phyloP scores from a whole-genome alignment of 2,113 vertebrate genomes.

The Otus sunia region DNA sequence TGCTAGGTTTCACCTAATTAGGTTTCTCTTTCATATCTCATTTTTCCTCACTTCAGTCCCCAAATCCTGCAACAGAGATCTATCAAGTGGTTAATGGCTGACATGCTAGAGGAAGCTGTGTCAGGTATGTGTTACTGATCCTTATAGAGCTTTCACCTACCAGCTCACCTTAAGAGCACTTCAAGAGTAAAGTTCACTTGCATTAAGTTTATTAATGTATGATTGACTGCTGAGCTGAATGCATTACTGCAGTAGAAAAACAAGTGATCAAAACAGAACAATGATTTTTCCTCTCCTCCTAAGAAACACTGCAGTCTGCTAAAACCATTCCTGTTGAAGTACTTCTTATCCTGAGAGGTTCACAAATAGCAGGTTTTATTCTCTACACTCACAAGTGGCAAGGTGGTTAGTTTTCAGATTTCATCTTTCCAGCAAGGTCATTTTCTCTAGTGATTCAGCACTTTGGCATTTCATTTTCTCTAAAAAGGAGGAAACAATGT shows the following conservation, averaged over 20 bases:
- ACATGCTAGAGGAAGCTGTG: fast-evolving
- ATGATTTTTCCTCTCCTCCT: neutral
- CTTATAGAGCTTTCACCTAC: neutral
- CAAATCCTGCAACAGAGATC: neutral
- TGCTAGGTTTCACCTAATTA: neutral
- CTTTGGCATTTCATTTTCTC: neutral
- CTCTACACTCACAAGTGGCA: neutral
- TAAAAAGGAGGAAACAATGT: neutral
- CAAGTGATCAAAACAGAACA: neutral
- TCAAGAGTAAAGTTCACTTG: neutral
- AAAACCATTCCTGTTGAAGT: neutral
- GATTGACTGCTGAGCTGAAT: neutral
- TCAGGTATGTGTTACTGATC: neutral
- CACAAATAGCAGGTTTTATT: conserved; percentile 28
- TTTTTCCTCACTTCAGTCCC: neutral
- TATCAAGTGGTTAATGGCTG: neutral
- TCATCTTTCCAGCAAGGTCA: conserved; percentile 10
- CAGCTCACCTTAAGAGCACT: neutral
- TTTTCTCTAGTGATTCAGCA: neutral
- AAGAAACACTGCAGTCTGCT: neutral
- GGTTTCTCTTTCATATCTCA: neutral
- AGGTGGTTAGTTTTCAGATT: neutral
- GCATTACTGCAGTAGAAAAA: neutral
- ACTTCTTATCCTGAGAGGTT: neutral
- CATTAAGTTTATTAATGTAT: neutral